Base-by-base conservation (phyloP, 1,140 invertebrate species). In the Ceratosolen solmsi region DNA sequence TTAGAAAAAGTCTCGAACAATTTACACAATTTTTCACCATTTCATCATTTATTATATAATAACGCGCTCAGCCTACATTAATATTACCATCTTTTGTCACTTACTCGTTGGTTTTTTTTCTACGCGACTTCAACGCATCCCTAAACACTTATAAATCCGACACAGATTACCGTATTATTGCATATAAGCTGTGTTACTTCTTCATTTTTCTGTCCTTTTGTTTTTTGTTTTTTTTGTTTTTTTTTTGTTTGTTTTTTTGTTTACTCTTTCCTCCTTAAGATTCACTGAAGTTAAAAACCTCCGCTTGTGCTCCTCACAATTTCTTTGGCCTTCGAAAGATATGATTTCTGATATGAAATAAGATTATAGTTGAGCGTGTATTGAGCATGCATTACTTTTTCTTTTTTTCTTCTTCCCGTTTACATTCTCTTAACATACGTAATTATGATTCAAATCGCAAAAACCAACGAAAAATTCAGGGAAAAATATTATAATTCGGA, bases 171-270 rank as follows among this genome's bases (percentile, higher is more conserved):
- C 33, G 60, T 63, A 63, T 33, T 63, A 36, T 63, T 30, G 30
- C 60, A 63, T 63, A 63, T 13, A 36, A 36, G 60, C 30, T 63
- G 60, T 54, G n/a, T n/a, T n/a, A n/a, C n/a, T n/a, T n/a, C n/a
- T n/a, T n/a, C n/a, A n/a, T n/a, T n/a, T n/a, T n/a, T n/a, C n/a
- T n/a, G n/a, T n/a, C n/a, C n/a, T n/a, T n/a, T n/a, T n/a, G n/a
- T n/a, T n/a, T n/a, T n/a, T n/a, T n/a, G n/a, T n/a, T n/a, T n/a
- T n/a, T n/a, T n/a, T n/a, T n/a, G n/a, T n/a, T n/a, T n/a, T n/a
- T n/a, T n/a, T n/a, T n/a, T n/a, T n/a, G n/a, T n/a, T n/a, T n/a
- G n/a, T n/a, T n/a, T n/a, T n/a, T n/a, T n/a, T n/a, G n/a, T n/a
- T n/a, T n/a, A n/a, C n/a, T n/a, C n/a, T n/a, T n/a, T n/a, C n/a